Conservation (phyloP, 2,888 invertebrate species). For the Machimus atricapillus region DNA sequence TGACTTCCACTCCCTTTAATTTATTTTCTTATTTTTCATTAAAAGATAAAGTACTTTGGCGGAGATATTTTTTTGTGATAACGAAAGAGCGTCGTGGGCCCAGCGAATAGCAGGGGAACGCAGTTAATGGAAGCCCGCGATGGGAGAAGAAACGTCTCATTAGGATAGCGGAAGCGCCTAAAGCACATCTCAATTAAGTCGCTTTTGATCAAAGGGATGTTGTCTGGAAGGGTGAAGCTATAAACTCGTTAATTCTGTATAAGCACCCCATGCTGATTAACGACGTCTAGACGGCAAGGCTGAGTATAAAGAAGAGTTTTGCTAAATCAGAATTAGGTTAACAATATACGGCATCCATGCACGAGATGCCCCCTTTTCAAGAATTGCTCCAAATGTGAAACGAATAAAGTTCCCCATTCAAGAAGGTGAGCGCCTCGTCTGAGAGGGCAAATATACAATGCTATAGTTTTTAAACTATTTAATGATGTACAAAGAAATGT, state of each 20-base stretch:
- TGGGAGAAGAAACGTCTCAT: slow-evolving; percentile 41
- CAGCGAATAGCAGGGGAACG: background rate
- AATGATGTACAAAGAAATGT: background rate
- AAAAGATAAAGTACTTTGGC: slow-evolving; percentile 25
- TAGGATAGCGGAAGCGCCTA: slow-evolving; percentile 43
- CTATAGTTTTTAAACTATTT: background rate
- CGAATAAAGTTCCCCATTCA: background rate
- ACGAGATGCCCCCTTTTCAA: background rate
- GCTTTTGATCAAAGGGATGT: slow-evolving; percentile 42
- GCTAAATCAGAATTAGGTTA: slow-evolving; percentile 28
- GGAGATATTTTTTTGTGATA: slow-evolving; percentile 17
- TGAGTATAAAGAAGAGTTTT: background rate
- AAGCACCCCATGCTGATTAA: slow-evolving; percentile 42
- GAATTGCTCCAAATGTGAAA: background rate
- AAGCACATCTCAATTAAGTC: slow-evolving; percentile 43
- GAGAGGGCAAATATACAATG: background rate
- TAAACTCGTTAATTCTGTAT: slow-evolving; percentile 43
- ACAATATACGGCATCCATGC: background rate
- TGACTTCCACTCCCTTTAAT: slow-evolving; percentile 13
- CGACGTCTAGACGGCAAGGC: slow-evolving; percentile 41
- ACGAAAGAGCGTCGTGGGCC: background rate
- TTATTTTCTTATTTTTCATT: slow-evolving; percentile 36
- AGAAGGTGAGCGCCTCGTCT: background rate
- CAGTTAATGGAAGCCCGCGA: background rate
- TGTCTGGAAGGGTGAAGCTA: slow-evolving; percentile 38